phyloP scores from a whole-genome alignment of 2,797 vertebrate species.

The Valencia hispanica region DNA sequence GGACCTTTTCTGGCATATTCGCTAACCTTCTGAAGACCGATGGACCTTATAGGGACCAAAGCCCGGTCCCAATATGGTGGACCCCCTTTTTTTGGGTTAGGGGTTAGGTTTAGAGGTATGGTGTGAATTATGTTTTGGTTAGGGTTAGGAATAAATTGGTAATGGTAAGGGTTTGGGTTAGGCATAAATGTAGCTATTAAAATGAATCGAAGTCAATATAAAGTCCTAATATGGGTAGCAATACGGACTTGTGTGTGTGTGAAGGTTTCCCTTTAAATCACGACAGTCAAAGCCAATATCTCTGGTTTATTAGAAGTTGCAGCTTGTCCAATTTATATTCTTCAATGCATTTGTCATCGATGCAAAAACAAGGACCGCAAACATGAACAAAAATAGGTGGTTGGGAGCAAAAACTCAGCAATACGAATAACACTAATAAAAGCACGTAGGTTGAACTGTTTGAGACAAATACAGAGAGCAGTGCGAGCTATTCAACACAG shows the following conservation, averaged over 20 bases:
- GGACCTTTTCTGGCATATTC: too few species aligned
- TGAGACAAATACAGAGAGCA: constrained; percentile 5
- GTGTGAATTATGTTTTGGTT: too few species aligned
- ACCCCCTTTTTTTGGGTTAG: too few species aligned
- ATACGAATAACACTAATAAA: neutral
- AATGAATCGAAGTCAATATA: too few species aligned
- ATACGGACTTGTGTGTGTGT: neutral
- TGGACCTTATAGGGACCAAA: too few species aligned
- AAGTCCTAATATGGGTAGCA: too few species aligned
- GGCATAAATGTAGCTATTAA: too few species aligned
- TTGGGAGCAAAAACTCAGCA: neutral
- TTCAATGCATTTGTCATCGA: neutral
- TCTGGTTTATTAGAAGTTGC: constrained; percentile 17
- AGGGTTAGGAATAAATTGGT: too few species aligned
- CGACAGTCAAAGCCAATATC: neutral
- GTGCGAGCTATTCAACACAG: neutral
- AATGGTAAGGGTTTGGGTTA: too few species aligned
- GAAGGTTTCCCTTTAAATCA: neutral
- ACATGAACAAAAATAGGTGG: neutral
- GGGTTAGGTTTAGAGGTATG: too few species aligned
- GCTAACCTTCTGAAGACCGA: too few species aligned
- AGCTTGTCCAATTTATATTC: neutral
- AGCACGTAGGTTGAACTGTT: accelerated
- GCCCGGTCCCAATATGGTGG: too few species aligned
- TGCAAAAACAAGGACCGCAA: neutral